A percentile compares a stretch with the other conserved stretches of the same genome.
These are phyloP conservation scores for Ahaetulla prasina DNA, from an alignment of 2,113 vertebrate species.

Conservation along the genomic window DNA sequence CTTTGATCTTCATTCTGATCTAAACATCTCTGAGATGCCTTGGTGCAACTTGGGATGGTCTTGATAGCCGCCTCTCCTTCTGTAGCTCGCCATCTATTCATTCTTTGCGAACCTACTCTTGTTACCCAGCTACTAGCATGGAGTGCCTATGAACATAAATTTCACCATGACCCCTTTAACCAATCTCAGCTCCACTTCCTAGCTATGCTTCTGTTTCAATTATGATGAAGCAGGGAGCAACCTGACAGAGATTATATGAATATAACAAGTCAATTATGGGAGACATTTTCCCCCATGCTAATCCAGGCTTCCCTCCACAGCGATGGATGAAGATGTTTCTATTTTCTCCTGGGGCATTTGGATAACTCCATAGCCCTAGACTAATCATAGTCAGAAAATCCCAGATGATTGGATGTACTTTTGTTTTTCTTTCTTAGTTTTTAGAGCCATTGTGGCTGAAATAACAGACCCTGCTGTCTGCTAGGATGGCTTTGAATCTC, in stretches of 20 bases:
- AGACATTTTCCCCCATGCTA: neutral
- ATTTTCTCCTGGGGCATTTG: neutral
- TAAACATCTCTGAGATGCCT: neutral
- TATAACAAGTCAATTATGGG: neutral
- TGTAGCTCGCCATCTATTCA: neutral
- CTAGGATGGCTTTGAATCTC: neutral
- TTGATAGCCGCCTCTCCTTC: neutral
- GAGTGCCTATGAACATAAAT: neutral
- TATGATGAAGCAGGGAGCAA: neutral
- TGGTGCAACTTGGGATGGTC: neutral
- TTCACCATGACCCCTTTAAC: neutral
- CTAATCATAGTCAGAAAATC: neutral
- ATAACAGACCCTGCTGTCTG: neutral
- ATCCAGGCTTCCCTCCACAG: neutral
- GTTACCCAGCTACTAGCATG: neutral
- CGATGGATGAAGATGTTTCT: neutral
- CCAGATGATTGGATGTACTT: neutral
- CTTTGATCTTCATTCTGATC: neutral
- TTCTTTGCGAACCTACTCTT: neutral
- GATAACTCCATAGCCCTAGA: neutral
- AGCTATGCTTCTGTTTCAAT: neutral
- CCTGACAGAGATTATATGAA: neutral
- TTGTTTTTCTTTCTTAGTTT: neutral
- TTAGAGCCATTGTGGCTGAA: neutral
- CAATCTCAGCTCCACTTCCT: neutral